phyloP scores from a whole-genome alignment of 2,113 vertebrate genomes.

The Elephas maximus region DNA sequence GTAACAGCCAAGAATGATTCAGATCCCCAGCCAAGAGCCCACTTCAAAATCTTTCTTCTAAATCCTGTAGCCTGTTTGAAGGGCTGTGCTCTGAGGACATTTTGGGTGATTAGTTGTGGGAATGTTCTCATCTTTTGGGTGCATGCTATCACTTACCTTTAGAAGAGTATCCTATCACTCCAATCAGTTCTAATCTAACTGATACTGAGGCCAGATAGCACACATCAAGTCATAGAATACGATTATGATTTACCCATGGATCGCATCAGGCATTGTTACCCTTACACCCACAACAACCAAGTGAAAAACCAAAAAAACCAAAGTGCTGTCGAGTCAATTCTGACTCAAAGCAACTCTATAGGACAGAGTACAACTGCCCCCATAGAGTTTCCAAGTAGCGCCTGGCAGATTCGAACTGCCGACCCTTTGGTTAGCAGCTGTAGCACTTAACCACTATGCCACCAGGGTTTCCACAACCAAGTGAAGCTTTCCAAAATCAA shows the following conservation, averaged over 20 bases:
- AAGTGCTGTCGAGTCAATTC: too few species aligned
- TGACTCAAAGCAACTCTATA: too few species aligned
- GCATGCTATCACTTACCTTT: neutral
- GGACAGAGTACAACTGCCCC: too few species aligned
- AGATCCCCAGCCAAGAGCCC: neutral
- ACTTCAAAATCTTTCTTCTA: neutral
- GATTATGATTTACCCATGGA: neutral
- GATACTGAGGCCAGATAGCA: neutral
- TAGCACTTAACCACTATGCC: too few species aligned
- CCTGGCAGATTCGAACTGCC: too few species aligned
- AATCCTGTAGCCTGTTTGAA: neutral
- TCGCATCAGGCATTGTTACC: neutral
- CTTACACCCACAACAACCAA: neutral
- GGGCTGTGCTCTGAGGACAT: neutral
- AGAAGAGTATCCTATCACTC: neutral
- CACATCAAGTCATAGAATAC: neutral
- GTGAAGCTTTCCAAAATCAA: neutral
- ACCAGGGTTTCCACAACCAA: neutral
- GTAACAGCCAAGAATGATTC: neutral
- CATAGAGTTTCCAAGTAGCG: too few species aligned
- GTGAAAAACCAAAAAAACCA: neutral
- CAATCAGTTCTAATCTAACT: neutral
- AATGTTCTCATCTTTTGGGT: neutral
- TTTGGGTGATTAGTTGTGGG: neutral
- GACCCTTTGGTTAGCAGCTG: too few species aligned